Conservation (phyloP, 2,797 vertebrate genomes). For the Chiroxiphia lanceolata region DNA sequence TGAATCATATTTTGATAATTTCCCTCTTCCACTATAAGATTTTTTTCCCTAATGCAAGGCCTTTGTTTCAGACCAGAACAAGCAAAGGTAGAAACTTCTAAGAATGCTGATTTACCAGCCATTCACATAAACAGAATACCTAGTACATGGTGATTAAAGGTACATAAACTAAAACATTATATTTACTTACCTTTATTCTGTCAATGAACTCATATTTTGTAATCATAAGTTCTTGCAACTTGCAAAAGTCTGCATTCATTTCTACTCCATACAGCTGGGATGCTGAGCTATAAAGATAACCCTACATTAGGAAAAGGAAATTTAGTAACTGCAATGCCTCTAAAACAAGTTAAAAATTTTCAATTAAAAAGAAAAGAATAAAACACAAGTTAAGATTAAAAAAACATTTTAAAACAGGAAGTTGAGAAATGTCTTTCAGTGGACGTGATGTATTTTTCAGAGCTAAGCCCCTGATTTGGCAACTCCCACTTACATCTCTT, state of each 20-base stretch:
- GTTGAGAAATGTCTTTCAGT: background rate
- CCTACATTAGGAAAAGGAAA: conserved; percentile 78
- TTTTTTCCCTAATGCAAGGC: background rate
- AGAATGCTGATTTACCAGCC: background rate
- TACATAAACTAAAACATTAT: background rate
- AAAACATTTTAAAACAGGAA: background rate
- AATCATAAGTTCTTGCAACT: conserved; percentile 84
- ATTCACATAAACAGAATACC: background rate
- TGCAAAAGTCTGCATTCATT: conserved; percentile 88
- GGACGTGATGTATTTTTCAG: background rate
- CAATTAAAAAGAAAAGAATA: background rate
- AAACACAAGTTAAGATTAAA: background rate
- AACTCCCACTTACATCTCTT: background rate
- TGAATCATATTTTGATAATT: background rate
- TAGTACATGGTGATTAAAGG: background rate
- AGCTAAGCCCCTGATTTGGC: background rate
- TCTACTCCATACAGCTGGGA: conserved; percentile 86
- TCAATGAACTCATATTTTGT: conserved; percentile 86
- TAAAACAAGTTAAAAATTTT: background rate
- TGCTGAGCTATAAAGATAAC: conserved; percentile 88
- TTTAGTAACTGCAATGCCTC: background rate
- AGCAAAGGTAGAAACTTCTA: background rate
- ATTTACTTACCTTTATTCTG: conserved; percentile 84
- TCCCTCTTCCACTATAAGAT: background rate
- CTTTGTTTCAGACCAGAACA: background rate